These are phyloP conservation scores for Helicoverpa assulta DNA, from an alignment of 2,888 invertebrate genomes.

Conservation along the genomic window DNA sequence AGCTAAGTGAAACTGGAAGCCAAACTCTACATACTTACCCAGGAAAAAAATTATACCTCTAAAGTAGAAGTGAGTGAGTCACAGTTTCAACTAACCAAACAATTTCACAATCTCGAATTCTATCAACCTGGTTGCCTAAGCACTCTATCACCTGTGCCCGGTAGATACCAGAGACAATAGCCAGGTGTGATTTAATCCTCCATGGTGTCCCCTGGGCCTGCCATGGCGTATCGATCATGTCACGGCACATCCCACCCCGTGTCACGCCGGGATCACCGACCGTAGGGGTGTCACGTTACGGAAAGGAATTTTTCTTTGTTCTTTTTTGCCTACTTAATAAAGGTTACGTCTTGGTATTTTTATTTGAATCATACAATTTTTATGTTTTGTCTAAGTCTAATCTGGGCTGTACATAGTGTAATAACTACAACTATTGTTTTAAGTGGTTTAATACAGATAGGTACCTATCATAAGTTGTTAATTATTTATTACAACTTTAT, in stretches of 20 bases:
- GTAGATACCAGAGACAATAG: slow-evolving; percentile 37
- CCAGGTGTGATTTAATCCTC: slow-evolving; percentile 41
- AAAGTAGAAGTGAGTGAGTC: too few relatives aligned
- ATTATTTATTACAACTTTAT: too few relatives aligned
- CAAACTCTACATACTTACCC: too few relatives aligned
- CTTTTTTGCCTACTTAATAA: background rate
- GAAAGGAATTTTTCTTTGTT: background rate
- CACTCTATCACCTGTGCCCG: background rate
- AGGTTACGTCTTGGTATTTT: too few relatives aligned
- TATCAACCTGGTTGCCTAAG: background rate
- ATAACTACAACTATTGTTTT: too few relatives aligned
- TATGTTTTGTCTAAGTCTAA: too few relatives aligned
- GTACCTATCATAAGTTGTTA: too few relatives aligned
- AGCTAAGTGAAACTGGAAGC: too few relatives aligned
- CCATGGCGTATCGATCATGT: slow-evolving; percentile 53
- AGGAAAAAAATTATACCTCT: too few relatives aligned
- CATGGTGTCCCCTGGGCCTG: slow-evolving; percentile 26
- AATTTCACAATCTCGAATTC: background rate
- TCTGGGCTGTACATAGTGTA: too few relatives aligned
- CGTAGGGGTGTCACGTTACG: slow-evolving; percentile 37
- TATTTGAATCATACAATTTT: too few relatives aligned
- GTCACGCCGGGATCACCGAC: slow-evolving; percentile 34
- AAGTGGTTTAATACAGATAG: too few relatives aligned
- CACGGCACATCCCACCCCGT: slow-evolving; percentile 30
- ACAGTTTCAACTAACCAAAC: background rate